Evolutionary conservation across 2,797 vertebrate species (phyloP), one percentile per base, ranked within the genome.

Genomic region (Prunella strophiata): DNA sequence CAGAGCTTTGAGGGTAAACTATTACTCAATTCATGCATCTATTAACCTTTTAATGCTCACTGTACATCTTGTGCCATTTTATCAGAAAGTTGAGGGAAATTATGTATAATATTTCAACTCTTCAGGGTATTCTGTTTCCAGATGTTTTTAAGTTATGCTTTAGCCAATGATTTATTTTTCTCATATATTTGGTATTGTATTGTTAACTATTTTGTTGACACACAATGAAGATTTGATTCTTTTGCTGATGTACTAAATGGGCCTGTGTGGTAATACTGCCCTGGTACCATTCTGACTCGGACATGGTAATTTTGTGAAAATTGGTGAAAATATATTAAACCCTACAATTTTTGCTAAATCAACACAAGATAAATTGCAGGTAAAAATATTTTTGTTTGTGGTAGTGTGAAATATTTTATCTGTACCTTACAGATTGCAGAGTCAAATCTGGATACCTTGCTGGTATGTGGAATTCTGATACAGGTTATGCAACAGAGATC

Each of bases 1-100:
- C 52, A 73, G 68, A 86, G 52, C 62, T 84, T n/a, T 5, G 4
- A 83, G 55, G 58, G 18, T 61, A 83, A 63, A 27, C 43, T 43
- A 12, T 61, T 68, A 13, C 30, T 91, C 68, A 42, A 48, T 58
- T 93, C 38, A 40, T 52, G 32, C 15, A 6, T 77, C 16, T 29
- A 48, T 85, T 89, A 84, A 81, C 80, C 52, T 81, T 83, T 91
- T 91, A 68, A 74, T 81, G n/a, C 29, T 94, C 26, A 68, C 59
- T 92, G 36, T 90, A 58, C 10, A 38, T 76, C 19, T 84, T 83
- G 17, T 61, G 36, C 51, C 36, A 67, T 82, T 96, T 89, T 38
- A 47, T 85, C 42, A 43, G 65, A 85, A 89, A 94, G 81, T 55
- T 30, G 32, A 79, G 87, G 36, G 55, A 57, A 87, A 74, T 72